Percentiles rank a stretch among this genome's conserved stretches.
Conservation (phyloP, 2,888 invertebrate species). For the Ectobius pallidus region DNA sequence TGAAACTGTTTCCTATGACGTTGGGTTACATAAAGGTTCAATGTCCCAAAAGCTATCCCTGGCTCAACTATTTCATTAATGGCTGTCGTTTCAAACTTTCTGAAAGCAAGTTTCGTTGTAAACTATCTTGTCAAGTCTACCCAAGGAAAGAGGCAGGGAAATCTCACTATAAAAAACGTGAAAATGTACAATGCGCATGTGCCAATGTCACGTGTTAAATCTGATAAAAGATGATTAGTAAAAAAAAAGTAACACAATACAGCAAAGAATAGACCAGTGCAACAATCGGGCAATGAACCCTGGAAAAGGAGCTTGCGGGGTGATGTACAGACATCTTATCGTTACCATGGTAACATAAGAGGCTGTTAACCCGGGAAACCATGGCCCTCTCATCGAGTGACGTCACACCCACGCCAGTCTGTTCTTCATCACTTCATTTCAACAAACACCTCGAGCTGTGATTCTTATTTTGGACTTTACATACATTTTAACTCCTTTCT, state of each 20-base stretch:
- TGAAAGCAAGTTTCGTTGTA: too few species aligned
- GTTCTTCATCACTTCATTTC: not conserved
- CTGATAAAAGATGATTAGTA: too few species aligned
- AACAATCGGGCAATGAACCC: constrained; percentile 15
- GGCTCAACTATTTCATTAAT: too few species aligned
- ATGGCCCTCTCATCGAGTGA: constrained; percentile 6
- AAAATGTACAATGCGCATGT: not conserved
- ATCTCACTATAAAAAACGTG: not conserved
- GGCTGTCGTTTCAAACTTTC: too few species aligned
- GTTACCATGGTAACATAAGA: constrained; percentile 35
- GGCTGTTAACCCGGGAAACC: constrained; percentile 41
- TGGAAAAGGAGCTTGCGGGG: not conserved
- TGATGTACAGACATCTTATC: constrained; percentile 30
- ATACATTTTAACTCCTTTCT: too few species aligned
- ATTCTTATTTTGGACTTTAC: too few species aligned
- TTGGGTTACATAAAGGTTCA: too few species aligned
- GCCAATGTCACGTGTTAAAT: too few species aligned
- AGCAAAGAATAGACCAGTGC: not conserved
- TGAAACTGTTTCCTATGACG: too few species aligned
- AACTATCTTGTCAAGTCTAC: too few species aligned
- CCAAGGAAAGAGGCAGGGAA: too few species aligned
- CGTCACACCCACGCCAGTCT: constrained; percentile 25
- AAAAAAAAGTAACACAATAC: not conserved
- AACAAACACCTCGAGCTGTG: not conserved
- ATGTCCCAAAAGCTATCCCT: too few species aligned